Conservation (phyloP, 2,113 vertebrate genomes). For the Sarotherodon lohbergeri region DNA sequence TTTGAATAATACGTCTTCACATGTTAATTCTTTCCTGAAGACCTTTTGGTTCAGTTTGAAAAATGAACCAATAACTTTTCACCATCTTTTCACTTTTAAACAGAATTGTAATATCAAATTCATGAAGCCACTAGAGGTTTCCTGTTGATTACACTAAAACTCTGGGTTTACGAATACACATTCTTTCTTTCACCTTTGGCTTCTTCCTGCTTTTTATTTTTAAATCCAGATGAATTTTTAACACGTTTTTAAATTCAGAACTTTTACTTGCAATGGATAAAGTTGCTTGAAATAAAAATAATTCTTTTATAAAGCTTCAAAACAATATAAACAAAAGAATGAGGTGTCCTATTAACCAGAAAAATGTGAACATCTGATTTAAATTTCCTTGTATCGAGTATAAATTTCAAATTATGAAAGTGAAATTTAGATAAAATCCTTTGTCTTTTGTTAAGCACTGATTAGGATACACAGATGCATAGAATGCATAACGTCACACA, state of each 20-base stretch:
- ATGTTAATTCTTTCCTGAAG: not conserved
- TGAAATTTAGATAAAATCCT: no score
- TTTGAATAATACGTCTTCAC: not conserved
- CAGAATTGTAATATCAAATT: not conserved
- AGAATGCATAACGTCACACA: not conserved
- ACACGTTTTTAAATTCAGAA: not conserved
- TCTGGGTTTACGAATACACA: not conserved
- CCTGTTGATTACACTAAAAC: not conserved
- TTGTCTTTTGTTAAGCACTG: no score
- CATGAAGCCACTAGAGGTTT: rapidly evolving
- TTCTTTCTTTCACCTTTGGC: not conserved
- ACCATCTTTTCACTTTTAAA: not conserved
- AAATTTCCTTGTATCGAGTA: no score
- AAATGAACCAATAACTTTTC: not conserved
- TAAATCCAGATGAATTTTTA: not conserved
- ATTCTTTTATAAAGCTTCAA: not conserved
- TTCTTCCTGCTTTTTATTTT: not conserved
- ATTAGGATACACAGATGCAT: no score
- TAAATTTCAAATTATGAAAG: no score
- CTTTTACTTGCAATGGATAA: not conserved
- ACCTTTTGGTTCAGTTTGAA: not conserved
- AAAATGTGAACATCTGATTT: no score
- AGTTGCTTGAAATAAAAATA: not conserved
- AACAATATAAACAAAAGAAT: not conserved
- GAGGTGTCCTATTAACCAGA: not conserved